Evolutionary conservation across 1,140 invertebrate species (phyloP), one percentile per base, ranked within the genome.

Genomic region (Drosophila paulistorum): DNA sequence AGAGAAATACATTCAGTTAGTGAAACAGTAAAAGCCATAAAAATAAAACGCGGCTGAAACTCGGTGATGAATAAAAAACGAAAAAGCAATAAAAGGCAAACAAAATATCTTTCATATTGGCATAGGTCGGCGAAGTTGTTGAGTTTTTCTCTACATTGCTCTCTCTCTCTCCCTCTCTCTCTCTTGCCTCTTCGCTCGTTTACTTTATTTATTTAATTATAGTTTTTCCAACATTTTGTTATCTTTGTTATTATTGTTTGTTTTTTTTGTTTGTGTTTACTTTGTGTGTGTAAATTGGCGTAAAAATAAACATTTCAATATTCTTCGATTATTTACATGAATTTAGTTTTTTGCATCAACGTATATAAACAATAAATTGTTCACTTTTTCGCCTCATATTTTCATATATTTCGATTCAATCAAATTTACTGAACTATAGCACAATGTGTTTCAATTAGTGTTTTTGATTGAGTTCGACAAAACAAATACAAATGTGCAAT

Each of bases 221-320:
- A 72, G 68, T 79, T 81, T 75, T 81, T 68, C 69, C 59, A 58
- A 59, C 54, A 51, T 70, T 81, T 79, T 64, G 41, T 74, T 63
- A 55, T 60, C 67, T 67, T 59, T 37, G 57, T 73, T 64, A 58
- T 74, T 63, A 20, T 58, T n/a, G 41, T 72, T 30, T 65, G 23
- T 57, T 71, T 68, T 78, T 62, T 48, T 11, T 65, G 42, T 59
- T 41, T 48, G 14, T 63, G 64, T 60, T 59, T 61, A 67, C 59
- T 63, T 41, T 67, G 45, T 65, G 58, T 77, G 76, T 77, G 76
- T 30, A 64, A 85, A 85, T 69, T 71, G 65, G 65, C 79, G 68
- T 70, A 68, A 77, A 77, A 74, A 63, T 57, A 84, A 84, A 84
- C 65, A 86, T 74, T 84, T 69, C n/a, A 37, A 62, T 69, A 70